Percentiles rank a stretch among this genome's conserved stretches.
These are phyloP conservation scores for Stercorarius parasiticus DNA, from an alignment of 2,113 vertebrate species.

Conservation along the genomic window DNA sequence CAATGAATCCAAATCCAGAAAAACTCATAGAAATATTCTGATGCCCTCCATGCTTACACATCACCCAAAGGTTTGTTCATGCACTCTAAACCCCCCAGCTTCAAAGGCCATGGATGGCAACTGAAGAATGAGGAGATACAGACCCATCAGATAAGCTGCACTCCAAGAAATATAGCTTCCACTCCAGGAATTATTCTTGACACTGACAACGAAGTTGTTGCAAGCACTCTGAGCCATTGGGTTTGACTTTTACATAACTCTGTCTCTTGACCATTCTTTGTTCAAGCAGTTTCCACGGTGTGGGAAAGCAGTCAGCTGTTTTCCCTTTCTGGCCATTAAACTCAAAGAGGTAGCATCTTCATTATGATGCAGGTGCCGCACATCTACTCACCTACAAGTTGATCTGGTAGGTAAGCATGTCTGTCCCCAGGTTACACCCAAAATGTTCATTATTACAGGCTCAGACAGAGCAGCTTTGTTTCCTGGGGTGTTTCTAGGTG, in stretches of 20 bases:
- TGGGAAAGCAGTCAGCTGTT: not conserved
- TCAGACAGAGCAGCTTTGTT: not conserved
- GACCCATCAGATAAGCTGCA: not conserved
- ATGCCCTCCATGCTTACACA: not conserved
- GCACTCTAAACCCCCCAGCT: not conserved
- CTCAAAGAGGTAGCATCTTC: not conserved
- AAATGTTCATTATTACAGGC: not conserved
- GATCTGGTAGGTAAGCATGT: not conserved
- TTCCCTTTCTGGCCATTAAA: not conserved
- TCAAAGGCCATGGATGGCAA: not conserved
- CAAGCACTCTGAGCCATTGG: not conserved
- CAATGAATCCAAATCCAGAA: not conserved
- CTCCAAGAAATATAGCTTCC: not conserved
- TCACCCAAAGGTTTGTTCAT: not conserved
- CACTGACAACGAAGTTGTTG: not conserved
- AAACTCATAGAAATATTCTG: not conserved
- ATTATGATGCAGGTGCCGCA: not conserved
- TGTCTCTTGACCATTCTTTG: not conserved
- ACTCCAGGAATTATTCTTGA: not conserved
- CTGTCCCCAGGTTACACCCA: not conserved
- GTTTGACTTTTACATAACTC: not conserved
- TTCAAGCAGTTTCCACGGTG: not conserved
- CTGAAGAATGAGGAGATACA: not conserved
- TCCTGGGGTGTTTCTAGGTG: not conserved
- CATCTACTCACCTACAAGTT: not conserved